A percentile compares a stretch with the other conserved stretches of the same genome.
phyloP scores from a whole-genome alignment of 2,888 invertebrate genomes.

The Hecatera dysodea region DNA sequence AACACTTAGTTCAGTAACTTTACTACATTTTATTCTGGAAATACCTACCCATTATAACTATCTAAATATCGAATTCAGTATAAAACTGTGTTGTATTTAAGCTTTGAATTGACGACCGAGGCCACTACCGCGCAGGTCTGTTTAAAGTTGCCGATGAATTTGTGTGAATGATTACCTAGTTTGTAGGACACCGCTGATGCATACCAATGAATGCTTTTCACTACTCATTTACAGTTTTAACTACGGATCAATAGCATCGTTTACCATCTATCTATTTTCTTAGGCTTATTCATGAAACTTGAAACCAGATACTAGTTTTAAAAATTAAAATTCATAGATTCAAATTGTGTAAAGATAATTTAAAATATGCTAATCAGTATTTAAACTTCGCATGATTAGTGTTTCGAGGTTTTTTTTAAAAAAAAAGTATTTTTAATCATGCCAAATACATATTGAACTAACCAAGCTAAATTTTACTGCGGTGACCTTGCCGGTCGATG shows the following conservation, averaged over 20 bases:
- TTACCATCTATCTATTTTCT: too few species aligned
- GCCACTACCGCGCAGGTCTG: slow-evolving; percentile 72
- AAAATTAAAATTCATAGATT: too few species aligned
- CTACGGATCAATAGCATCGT: not conserved
- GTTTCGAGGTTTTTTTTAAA: not conserved
- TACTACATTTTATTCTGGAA: not conserved
- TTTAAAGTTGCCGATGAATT: slow-evolving; percentile 59
- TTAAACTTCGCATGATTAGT: not conserved
- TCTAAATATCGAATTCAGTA: slow-evolving; percentile 1
- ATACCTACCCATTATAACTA: not conserved
- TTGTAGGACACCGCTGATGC: slow-evolving; percentile 27
- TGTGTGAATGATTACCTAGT: slow-evolving; percentile 53
- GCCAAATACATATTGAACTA: slow-evolving; percentile 14
- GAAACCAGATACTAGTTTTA: too few species aligned
- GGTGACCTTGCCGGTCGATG: slow-evolving; percentile 48
- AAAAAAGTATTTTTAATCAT: slow-evolving; percentile 6
- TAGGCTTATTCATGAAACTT: too few species aligned
- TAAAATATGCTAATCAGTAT: not conserved
- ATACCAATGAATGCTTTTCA: slow-evolving; percentile 3
- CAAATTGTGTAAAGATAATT: too few species aligned
- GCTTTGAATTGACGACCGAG: slow-evolving; percentile 68
- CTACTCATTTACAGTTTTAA: slow-evolving; percentile 2
- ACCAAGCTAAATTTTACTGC: slow-evolving; percentile 26
- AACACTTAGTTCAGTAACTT: not conserved
- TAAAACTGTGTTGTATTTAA: slow-evolving; percentile 30